Evolutionary conservation across 1,140 invertebrate genomes (phyloP), one percentile per base, ranked within the genome.

Genomic region (Archegozetes longisetosus): DNA sequence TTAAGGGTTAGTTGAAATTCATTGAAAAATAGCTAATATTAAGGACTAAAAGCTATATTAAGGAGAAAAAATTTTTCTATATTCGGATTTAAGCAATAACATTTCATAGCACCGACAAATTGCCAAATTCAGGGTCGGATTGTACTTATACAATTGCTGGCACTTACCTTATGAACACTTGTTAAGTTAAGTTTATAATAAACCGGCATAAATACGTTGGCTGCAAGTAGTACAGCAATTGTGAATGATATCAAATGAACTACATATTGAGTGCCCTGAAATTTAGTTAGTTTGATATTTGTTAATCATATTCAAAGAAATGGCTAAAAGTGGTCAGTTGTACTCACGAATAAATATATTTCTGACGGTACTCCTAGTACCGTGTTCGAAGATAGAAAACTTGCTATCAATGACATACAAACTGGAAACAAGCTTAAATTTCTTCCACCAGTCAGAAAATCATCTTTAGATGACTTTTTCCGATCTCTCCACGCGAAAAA

Each of bases 201-300:
- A n/a, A 51, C 24, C 4, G 50, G 50, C 50, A 51, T 26, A 51
- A 51, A 51, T 26, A 51, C 50, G 13, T 51, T 26, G 24, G 20
- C 50, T 20, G 50, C 50, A 6, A 51, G 20, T 20, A 25, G 12
- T 22, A 51, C 24, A 25, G 20, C 20, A 20, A 25, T 20, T 22
- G 24, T 51, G 50, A 51, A 22, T 20, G 24, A 6, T 26, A 25
- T 51, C 20, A 51, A 25, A 25, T 80, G 84, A 75, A 85, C 79
- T 26, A 12, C 4, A 25, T 22, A 22, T 22, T 51, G 50, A 9
- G 50, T 26, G 24, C 50, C 50, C 50, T 40, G 6, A 9, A 40
- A 9, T 40, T 6, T 40, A 9, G 32, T 40, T 40, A 40, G 32
- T 9, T 9, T 9, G 17, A 40, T 40, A 40, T 9, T 17, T 40